These are phyloP conservation scores for Hippoglossus stenolepis DNA, from an alignment of 2,113 vertebrate species.

Conservation along the genomic window DNA sequence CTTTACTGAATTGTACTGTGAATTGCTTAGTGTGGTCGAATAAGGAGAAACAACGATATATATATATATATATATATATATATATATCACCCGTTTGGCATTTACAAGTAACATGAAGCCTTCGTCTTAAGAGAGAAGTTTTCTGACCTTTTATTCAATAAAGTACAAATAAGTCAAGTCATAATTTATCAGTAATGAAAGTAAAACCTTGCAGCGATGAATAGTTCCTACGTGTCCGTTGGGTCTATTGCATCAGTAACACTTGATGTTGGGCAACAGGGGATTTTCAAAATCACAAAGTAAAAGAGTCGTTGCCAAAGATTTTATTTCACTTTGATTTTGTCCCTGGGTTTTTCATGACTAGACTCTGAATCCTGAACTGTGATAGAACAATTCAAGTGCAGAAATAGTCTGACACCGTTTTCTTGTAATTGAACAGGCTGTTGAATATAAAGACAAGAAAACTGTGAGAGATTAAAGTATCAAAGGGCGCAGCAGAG, in stretches of 20 bases:
- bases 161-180: neutral
- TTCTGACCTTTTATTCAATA: too few relatives aligned
- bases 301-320: constrained; percentile 7
- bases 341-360: neutral
- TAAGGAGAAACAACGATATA: too few relatives aligned
- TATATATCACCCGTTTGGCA: too few relatives aligned
- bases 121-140: too few relatives aligned
- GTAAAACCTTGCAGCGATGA: neutral
- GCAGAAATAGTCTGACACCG: neutral
- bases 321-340: constrained; percentile 2
- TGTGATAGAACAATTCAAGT: neutral
- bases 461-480: neutral
- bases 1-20: too few relatives aligned
- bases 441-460: neutral
- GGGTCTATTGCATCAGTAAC: neutral
- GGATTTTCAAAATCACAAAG: constrained; percentile 1
- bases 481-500: neutral
- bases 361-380: neutral
- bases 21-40: too few relatives aligned
- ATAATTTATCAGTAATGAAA: neutral
- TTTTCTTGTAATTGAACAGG: neutral
- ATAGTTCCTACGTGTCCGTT: too few relatives aligned
- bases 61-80: too few relatives aligned
- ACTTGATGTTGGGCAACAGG: constrained; percentile 14
- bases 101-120: too few relatives aligned